Evolutionary conservation across 2,797 vertebrate genomes (phyloP), one percentile per base, ranked within the genome.

Genomic region (Iguana delicatissima): DNA sequence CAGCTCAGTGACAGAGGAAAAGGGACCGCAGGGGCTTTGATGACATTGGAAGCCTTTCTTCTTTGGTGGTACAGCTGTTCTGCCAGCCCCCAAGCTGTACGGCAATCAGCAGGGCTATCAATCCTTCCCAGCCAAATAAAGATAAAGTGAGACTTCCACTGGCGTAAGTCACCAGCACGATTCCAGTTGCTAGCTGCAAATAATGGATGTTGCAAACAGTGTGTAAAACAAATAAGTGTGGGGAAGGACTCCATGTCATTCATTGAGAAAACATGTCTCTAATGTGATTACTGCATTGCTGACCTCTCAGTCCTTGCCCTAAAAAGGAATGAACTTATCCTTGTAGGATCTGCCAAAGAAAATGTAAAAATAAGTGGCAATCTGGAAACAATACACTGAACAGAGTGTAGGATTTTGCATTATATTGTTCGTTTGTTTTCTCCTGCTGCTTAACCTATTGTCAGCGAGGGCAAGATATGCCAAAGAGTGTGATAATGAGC

Each of bases 391-490:
- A 87, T 79, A 84, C 35, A 84, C 46, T 79, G 80, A 72, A 38
- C 35, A 79, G 85, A 76, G 35, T 4, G n/a, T 84, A 84, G 73
- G 80, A 72, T 91, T 84, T 69, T 80, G 20, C 86, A 46, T 80
- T 42, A 80, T 72, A 84, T 13, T 72, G 50, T 72, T 52, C 62
- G 35, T 80, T 91, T 84, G 86, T 91, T 88, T 84, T 91, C 86
- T 91, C 86, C 73, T 80, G 86, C 73, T 84, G 62, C 29, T 84
- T 91, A 88, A 88, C 81, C 86, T 88, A 59, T 91, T 84, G 81
- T 88, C 35, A 91, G 46, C 29, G 18, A 91, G 80, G 64, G 86
- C 90, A 88, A 81, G 35, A 69, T 72, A 88, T 72, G 86, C 90
- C 80, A 91, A 88, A 80, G 73, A 72, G 84, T 72, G 35, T 46